Evolutionary conservation across 2,113 vertebrate species (phyloP).

Genomic region (Oxyura jamaicensis): DNA sequence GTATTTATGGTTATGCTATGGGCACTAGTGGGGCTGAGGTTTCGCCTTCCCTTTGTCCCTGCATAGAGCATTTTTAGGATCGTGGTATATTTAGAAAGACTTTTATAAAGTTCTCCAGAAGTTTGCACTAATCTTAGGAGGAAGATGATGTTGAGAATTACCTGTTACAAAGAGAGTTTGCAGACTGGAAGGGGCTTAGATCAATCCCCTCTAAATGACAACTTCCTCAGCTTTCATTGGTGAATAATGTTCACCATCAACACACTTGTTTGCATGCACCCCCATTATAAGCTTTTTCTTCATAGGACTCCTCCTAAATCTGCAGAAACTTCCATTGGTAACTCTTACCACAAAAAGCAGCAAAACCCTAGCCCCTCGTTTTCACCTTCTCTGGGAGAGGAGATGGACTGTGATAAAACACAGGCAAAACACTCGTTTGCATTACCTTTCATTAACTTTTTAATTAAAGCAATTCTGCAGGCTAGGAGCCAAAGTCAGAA

Average conservation of each 20-base stretch:
- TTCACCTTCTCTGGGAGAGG: constrained; percentile 41
- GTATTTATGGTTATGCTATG: background rate
- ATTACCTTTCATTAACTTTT: constrained; percentile 66
- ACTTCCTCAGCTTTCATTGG: constrained; percentile 55
- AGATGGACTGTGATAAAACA: constrained; percentile 49
- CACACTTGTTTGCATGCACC: background rate
- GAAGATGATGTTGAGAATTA: constrained; percentile 31
- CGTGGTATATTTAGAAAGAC: background rate
- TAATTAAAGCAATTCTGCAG: constrained; percentile 58
- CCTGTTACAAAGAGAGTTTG: constrained; percentile 16
- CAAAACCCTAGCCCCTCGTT: background rate
- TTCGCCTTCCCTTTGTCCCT: background rate
- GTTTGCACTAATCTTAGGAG: background rate
- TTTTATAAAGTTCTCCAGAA: constrained; percentile 9
- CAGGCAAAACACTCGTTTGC: background rate
- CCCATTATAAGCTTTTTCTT: constrained; percentile 23
- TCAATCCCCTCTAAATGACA: constrained; percentile 72
- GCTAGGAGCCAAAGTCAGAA: constrained; percentile 33
- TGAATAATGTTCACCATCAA: constrained; percentile 27
- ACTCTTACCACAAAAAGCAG: constrained; percentile 2
- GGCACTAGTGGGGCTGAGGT: background rate
- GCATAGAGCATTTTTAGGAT: background rate
- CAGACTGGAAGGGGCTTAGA: constrained; percentile 44
- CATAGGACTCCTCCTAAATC: constrained; percentile 16
- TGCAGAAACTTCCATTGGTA: constrained; percentile 30